These are phyloP conservation scores for Nemotelus nigrinus DNA, from an alignment of 2,888 invertebrate genomes.

Conservation along the genomic window DNA sequence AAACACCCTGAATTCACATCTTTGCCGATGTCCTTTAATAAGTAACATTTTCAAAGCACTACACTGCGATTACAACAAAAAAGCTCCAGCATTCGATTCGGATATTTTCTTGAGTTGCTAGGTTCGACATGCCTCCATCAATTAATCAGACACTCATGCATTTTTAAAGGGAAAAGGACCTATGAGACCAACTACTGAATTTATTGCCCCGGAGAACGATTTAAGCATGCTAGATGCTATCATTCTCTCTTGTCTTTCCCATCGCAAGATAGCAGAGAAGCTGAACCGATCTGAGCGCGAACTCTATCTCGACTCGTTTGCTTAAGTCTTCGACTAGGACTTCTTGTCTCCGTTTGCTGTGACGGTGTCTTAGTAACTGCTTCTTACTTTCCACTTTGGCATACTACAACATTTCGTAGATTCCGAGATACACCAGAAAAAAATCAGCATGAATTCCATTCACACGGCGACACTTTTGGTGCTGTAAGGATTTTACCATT, in stretches of 20 bases:
- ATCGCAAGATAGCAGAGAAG: neutral
- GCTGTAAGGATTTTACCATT: slow-evolving; percentile 10
- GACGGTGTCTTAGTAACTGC: neutral
- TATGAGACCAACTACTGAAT: slow-evolving; percentile 11
- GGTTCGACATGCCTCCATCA: neutral
- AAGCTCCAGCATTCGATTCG: neutral
- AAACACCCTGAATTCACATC: neutral
- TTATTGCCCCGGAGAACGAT: slow-evolving; percentile 14
- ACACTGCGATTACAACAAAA: neutral
- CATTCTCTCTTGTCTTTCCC: neutral
- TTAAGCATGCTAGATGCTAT: slow-evolving; percentile 9
- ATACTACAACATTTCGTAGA: neutral
- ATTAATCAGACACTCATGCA: slow-evolving; percentile 20
- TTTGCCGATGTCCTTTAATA: neutral
- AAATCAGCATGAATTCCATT: neutral
- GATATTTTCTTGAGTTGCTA: neutral
- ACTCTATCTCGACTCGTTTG: too few relatives aligned
- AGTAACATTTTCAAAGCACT: neutral
- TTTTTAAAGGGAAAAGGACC: slow-evolving; percentile 14
- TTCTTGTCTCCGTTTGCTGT: too few relatives aligned
- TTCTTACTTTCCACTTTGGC: neutral
- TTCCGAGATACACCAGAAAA: neutral
- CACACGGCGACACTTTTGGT: neutral
- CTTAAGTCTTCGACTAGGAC: too few relatives aligned
- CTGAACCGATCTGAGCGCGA: neutral